These are phyloP conservation scores for Amiota minor DNA, from an alignment of 2,888 invertebrate genomes.

Conservation along the genomic window DNA sequence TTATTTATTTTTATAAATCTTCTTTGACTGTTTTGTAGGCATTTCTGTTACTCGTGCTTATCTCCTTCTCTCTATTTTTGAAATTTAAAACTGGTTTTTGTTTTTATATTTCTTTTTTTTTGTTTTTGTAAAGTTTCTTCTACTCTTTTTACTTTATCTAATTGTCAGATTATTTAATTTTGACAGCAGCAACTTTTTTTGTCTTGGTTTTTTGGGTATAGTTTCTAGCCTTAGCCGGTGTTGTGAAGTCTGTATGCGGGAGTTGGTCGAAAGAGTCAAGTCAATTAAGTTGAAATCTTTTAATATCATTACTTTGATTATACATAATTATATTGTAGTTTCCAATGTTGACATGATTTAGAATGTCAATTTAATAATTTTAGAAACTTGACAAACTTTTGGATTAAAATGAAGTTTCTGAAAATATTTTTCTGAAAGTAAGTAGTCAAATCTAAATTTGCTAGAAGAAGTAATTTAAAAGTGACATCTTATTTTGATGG, in stretches of 20 bases:
- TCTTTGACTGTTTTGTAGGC: constrained; percentile 13
- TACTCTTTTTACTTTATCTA: not conserved
- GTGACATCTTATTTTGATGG: too few species aligned
- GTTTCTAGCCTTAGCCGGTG: too few species aligned
- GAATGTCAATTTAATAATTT: too few species aligned
- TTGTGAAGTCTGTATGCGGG: not conserved
- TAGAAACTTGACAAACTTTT: too few species aligned
- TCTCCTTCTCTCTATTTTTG: constrained; percentile 35
- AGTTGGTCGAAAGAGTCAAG: not conserved
- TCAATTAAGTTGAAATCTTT: constrained; percentile 21
- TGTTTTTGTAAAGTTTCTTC: not conserved
- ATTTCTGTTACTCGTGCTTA: constrained; percentile 26
- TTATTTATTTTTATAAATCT: constrained; percentile 16
- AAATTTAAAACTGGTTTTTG: constrained; percentile 35
- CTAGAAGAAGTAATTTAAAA: too few species aligned
- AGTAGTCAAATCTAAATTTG: too few species aligned
- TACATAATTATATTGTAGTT: constrained; percentile 21
- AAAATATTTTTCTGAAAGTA: too few species aligned
- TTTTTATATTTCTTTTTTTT: not conserved
- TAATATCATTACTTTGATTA: constrained; percentile 17
- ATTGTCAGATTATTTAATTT: constrained; percentile 11
- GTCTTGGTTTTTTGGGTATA: not conserved
- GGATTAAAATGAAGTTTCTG: too few species aligned
- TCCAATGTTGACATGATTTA: not conserved
- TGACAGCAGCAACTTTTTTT: not conserved